Base-by-base conservation (phyloP, 1,140 invertebrate genomes). In the Drosophila trapezifrons region DNA sequence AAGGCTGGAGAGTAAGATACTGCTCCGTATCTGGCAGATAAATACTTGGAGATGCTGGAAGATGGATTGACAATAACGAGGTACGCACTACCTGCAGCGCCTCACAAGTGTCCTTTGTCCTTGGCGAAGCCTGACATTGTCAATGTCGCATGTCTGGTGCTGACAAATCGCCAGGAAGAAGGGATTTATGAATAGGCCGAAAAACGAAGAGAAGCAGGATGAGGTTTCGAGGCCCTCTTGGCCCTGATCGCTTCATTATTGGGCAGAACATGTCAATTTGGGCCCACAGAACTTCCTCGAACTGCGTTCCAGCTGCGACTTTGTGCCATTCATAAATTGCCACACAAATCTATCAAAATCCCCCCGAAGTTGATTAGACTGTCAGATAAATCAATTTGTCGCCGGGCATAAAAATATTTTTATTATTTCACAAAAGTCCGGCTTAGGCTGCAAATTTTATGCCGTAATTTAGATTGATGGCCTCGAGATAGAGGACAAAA, bases 301-400 rank as follows among this genome's bases (percentile, higher is more conserved):
- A 82, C 57, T 69, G 64, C 43, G 47, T 69, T 82, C 74, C 79
- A 83, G 80, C 60, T 63, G 72, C 37, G 59, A 27, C 73, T 70
- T 70, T 70, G 67, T 71, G 42, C 69, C 69, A 80, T 70, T 71
- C 76, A 82, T 70, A 77, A 57, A 76, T 69, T 62, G 52, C 40
- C 65, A 38, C 74, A 56, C 52, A 76, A 57, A 81, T 86, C 70
- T 65, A 81, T 86, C 72, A 82, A 76, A 79, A 79, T 60, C 75
- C 70, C 56, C 37, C 32, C 40, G 25, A 35, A 70, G 67, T 70
- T 71, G 67, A 71, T 71, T 71, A 71, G 66, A 54, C 67, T 56
- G 56, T 55, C 56, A 62, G 71, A 84, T 89, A 89, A 84, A 87
- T 84, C 80, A 89, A 87, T 87, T 87, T 87, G 84, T 87, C 83